These are phyloP conservation scores for Sceloporus tristichus DNA, from an alignment of 2,113 vertebrate species.

Conservation along the genomic window DNA sequence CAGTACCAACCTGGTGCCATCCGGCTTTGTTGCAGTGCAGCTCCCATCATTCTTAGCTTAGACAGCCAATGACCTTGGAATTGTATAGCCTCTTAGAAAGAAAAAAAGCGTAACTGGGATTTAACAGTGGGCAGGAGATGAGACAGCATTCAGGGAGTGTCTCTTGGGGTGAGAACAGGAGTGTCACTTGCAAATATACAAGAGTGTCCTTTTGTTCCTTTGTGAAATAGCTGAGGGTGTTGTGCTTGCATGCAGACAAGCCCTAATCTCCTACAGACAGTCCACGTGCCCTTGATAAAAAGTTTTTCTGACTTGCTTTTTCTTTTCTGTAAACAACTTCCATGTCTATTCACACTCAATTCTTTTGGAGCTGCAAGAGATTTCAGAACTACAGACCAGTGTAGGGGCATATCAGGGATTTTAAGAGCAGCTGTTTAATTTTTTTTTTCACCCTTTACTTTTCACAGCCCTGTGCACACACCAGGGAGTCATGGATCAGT, in stretches of 20 bases:
- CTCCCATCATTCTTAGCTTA: not conserved
- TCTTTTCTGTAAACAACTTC: not conserved
- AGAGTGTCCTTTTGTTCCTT: not conserved
- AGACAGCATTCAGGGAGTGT: not conserved
- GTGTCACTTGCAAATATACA: not conserved
- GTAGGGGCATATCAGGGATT: too few relatives aligned
- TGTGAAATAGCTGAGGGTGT: not conserved
- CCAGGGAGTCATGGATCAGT: not conserved
- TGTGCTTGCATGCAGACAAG: not conserved
- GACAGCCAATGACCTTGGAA: not conserved
- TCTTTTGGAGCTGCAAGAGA: not conserved
- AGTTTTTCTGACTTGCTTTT: not conserved
- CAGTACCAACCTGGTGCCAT: not conserved
- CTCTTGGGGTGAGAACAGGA: not conserved
- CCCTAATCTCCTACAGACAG: conserved; percentile 9
- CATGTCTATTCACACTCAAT: not conserved
- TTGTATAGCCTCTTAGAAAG: not conserved
- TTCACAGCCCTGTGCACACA: not conserved
- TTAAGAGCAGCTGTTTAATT: not conserved
- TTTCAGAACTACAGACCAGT: not conserved
- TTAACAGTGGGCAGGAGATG: not conserved
- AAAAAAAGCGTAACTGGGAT: not conserved
- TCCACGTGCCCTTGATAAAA: not conserved
- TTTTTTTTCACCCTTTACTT: not conserved
- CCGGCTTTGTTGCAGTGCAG: not conserved